Percentiles rank a stretch among this genome's conserved stretches.
Evolutionary conservation across 2,888 invertebrate genomes (phyloP).

Genomic region (Nemoura dubitans): DNA sequence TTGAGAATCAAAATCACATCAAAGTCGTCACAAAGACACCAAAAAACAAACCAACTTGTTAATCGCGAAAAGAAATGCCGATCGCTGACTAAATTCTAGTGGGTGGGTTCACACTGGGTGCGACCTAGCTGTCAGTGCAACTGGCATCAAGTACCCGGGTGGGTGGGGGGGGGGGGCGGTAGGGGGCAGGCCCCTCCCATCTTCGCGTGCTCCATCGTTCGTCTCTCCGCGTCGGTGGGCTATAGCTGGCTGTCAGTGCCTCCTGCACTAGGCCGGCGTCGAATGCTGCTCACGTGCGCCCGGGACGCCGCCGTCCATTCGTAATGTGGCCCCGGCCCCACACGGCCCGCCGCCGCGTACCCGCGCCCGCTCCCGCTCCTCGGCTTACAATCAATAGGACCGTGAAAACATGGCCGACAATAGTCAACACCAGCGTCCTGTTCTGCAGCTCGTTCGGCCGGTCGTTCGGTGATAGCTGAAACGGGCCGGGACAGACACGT

Average conservation of each 20-base stretch:
- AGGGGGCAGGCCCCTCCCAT: constrained; percentile 32
- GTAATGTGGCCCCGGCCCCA: constrained; percentile 64
- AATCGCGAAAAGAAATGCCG: constrained; percentile 54
- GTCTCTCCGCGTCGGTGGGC: neutral
- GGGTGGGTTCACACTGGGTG: constrained; percentile 53
- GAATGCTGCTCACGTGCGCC: constrained; percentile 69
- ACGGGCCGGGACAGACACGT: neutral
- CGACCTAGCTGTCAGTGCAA: constrained; percentile 51
- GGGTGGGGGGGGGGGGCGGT: constrained; percentile 14
- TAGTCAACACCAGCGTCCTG: constrained; percentile 48
- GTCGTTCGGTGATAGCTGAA: neutral
- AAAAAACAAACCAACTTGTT: too few species aligned
- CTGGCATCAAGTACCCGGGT: constrained; percentile 13
- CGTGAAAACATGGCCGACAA: constrained; percentile 62
- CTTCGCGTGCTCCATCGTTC: constrained; percentile 49
- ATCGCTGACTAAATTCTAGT: constrained; percentile 58
- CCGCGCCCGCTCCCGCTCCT: constrained; percentile 54
- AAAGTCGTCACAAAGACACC: too few species aligned
- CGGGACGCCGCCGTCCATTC: constrained; percentile 67
- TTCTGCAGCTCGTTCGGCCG: neutral
- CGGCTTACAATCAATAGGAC: constrained; percentile 65
- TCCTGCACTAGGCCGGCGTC: constrained; percentile 54
- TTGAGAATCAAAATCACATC: too few species aligned
- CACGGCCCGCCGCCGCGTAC: too few species aligned
- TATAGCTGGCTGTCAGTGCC: constrained; percentile 26